Evolutionary conservation across 2,888 invertebrate species (phyloP).

Genomic region (Ochropleura leucogaster): DNA sequence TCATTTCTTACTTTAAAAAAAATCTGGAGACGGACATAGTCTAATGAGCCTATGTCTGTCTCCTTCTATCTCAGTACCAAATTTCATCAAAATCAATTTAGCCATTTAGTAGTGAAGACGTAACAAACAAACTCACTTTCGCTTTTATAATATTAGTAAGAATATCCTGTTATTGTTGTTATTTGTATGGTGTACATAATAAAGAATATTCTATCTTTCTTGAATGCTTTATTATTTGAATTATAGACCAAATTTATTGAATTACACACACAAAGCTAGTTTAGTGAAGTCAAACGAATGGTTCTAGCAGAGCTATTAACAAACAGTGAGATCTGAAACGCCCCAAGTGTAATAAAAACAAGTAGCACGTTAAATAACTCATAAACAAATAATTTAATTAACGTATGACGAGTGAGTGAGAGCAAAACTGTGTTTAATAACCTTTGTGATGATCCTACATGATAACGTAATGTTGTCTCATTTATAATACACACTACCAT

Average conservation of each 20-base stretch:
- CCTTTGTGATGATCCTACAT: constrained; percentile 34
- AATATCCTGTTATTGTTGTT: too few relatives aligned
- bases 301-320: not conserved
- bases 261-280: not conserved
- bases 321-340: not conserved
- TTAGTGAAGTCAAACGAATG: not conserved
- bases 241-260: not conserved
- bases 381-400: constrained; percentile 58
- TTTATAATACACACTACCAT: constrained; percentile 11
- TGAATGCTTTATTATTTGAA: not conserved
- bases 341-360: constrained; percentile 11
- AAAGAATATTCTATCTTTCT: not conserved
- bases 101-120: too few relatives aligned
- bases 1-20: too few relatives aligned
- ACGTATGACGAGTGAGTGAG: constrained; percentile 45
- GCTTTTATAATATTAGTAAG: too few relatives aligned
- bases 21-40: too few relatives aligned
- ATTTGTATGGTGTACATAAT: too few relatives aligned
- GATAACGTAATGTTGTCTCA: not conserved
- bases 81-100: too few relatives aligned
- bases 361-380: constrained; percentile 31
- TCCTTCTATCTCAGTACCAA: too few relatives aligned
- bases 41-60: too few relatives aligned
- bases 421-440: constrained; percentile 63
- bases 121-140: too few relatives aligned